Evolutionary conservation across 2,113 vertebrate species (phyloP).

Genomic region (Oceanodroma tethys): DNA sequence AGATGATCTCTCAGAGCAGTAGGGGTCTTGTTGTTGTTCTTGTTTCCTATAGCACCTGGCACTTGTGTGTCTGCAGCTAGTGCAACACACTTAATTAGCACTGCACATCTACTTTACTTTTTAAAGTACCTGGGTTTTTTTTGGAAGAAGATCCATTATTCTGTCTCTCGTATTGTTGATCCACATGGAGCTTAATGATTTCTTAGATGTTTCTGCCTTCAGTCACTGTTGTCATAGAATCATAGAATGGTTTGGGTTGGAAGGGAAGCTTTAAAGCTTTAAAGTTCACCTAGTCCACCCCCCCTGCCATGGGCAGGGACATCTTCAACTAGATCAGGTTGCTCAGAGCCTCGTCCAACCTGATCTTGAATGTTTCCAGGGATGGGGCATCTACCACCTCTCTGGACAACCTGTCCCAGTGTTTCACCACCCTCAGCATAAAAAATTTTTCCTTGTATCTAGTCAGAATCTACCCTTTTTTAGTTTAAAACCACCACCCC

Average conservation of each 20-base stretch:
- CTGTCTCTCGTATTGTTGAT: rapidly evolving
- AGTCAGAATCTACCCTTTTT: neutral
- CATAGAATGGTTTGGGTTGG: neutral
- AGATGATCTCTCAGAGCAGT: neutral
- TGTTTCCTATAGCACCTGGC: neutral
- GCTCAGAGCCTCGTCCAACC: neutral
- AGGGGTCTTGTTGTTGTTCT: neutral
- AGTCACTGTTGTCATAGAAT: neutral
- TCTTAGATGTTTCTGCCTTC: neutral
- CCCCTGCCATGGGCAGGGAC: rapidly evolving
- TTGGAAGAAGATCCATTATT: neutral
- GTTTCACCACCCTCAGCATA: neutral
- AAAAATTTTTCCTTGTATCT: neutral
- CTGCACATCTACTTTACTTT: neutral
- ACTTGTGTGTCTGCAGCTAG: neutral
- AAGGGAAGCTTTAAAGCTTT: neutral
- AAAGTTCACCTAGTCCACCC: neutral
- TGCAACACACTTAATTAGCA: neutral
- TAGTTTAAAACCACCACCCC: neutral
- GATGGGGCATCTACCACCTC: no score
- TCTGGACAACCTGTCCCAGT: neutral
- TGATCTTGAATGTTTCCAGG: neutral
- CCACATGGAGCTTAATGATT: neutral
- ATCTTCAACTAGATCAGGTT: neutral
- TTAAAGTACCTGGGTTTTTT: neutral